These are phyloP conservation scores for Pseudorasbora parva DNA, from an alignment of 2,113 vertebrate genomes.

Conservation along the genomic window DNA sequence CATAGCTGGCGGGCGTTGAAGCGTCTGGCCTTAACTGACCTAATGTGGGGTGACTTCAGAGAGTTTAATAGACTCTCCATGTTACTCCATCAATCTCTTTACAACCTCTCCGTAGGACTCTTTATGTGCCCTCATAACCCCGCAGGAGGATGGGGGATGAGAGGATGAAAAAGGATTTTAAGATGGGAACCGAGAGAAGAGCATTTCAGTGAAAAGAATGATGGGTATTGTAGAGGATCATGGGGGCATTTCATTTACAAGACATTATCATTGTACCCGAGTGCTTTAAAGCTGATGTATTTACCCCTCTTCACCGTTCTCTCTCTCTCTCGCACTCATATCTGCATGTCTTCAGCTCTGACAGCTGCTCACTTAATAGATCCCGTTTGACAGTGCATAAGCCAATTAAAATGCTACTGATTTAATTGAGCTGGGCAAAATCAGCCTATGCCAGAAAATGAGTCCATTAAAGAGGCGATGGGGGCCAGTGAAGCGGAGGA, in stretches of 20 bases:
- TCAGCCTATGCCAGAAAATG: slow-evolving; percentile 56
- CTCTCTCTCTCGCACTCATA: background rate
- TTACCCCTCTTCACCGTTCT: slow-evolving; percentile 7
- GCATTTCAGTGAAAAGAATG: background rate
- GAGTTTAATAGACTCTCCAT: slow-evolving; percentile 36
- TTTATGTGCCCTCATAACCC: slow-evolving; percentile 51
- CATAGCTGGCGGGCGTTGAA: background rate
- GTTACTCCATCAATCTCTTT: slow-evolving; percentile 47
- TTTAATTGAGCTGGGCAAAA: slow-evolving; percentile 60
- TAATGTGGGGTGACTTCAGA: slow-evolving; percentile 29
- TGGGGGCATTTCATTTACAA: slow-evolving; percentile 49
- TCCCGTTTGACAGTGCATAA: slow-evolving; percentile 63
- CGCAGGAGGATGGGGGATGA: background rate
- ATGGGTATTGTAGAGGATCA: slow-evolving; percentile 27
- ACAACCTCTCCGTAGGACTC: slow-evolving; percentile 21
- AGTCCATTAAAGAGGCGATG: slow-evolving; percentile 56
- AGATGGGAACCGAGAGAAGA: background rate
- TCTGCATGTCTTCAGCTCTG: slow-evolving; percentile 48
- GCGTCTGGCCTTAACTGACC: slow-evolving; percentile 18
- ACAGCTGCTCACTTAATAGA: slow-evolving; percentile 59
- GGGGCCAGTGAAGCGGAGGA: slow-evolving; percentile 33
- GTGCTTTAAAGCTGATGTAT: slow-evolving; percentile 39
- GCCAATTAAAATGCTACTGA: slow-evolving; percentile 62
- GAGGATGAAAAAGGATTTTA: background rate
- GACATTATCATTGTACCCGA: slow-evolving; percentile 25